Evolutionary conservation across 2,113 vertebrate species (phyloP), one percentile per base, ranked within the genome.

Genomic region (Sebastes schlegelii): DNA sequence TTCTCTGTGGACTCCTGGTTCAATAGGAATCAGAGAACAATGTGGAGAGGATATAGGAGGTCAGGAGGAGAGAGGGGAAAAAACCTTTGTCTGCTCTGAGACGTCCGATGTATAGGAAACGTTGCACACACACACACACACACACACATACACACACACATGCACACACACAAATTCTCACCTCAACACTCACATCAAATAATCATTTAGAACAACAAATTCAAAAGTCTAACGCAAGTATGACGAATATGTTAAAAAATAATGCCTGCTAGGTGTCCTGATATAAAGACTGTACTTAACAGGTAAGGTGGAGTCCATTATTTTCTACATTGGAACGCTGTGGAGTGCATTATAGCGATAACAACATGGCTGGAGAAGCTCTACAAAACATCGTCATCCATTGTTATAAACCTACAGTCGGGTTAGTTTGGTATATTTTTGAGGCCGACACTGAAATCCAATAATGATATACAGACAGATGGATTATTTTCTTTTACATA

Each of bases 1-100:
- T 88, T 90, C 92, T 94, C 87, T 81, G 83, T 86, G 80, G 81
- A 93, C 88, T 86, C 79, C 61, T 49, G 87, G 86, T 93, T 95
- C 94, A 94, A 94, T 91, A 93, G 90, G 91, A 92, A 89, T 89
- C 77, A 57, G 91, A 93, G 90, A 94, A 95, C 95, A 95, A 95
- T 94, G 91, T 78, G 19, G 64, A 84, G 66, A 89, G 90, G 77
- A 90, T 89, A 90, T 80, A 90, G 68, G 89, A 88, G 92, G 93
- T 94, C 92, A 92, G 90, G 85, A 86, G 91, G 83, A 91, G 87
- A 92, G 84, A 85, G 58, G 66, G 54, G 64, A 55, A 70, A 77
- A 80, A 84, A 86, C 17, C 84, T 86, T 89, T 89, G 88, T 91
- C 74, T 87, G 86, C 86, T 87, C 86, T 73, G 80, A 91, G 82